Evolutionary conservation across 2,113 vertebrate genomes (phyloP).

Genomic region (Stegastes partitus): DNA sequence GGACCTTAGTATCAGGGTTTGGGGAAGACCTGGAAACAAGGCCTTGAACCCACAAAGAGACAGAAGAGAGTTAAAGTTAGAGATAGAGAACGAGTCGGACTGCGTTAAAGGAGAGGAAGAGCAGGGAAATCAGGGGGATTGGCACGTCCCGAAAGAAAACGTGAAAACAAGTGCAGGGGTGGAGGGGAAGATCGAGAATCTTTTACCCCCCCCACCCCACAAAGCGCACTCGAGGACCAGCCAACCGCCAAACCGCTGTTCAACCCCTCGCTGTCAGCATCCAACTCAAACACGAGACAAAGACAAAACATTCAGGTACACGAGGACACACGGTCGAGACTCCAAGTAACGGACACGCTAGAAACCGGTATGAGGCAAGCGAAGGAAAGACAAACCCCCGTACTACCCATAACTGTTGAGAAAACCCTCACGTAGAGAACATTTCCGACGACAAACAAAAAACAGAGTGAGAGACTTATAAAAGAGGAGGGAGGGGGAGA

Average conservation of each 20-base stretch:
- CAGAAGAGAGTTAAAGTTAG: constrained; percentile 28
- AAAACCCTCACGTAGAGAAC: constrained; percentile 33
- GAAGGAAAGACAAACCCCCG: constrained; percentile 47
- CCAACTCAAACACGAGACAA: constrained; percentile 80
- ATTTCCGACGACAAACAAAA: constrained; percentile 8
- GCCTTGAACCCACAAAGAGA: constrained; percentile 36
- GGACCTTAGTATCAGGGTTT: constrained; percentile 3
- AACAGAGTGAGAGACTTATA: constrained; percentile 13
- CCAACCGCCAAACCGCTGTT: constrained; percentile 2
- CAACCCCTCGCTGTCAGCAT: constrained; percentile 46
- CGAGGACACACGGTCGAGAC: constrained; percentile 77
- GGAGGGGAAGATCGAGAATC: constrained; percentile 29
- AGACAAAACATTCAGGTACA: constrained; percentile 79
- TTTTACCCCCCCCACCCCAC: constrained; percentile 31
- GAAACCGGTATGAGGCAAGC: constrained; percentile 71
- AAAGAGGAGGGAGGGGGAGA: constrained; percentile 45
- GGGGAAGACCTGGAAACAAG: constrained; percentile 35
- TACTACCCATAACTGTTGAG: constrained; percentile 40
- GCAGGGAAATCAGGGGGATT: not conserved
- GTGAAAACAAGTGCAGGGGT: constrained; percentile 9
- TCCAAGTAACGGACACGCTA: constrained; percentile 67
- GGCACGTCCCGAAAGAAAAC: constrained; percentile 42
- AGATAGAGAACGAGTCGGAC: constrained; percentile 27
- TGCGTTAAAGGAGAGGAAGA: constrained; percentile 30
- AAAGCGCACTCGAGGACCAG: constrained; percentile 31